Base-by-base conservation (phyloP, 1,140 invertebrate species). In the Drosophila littoralis region DNA sequence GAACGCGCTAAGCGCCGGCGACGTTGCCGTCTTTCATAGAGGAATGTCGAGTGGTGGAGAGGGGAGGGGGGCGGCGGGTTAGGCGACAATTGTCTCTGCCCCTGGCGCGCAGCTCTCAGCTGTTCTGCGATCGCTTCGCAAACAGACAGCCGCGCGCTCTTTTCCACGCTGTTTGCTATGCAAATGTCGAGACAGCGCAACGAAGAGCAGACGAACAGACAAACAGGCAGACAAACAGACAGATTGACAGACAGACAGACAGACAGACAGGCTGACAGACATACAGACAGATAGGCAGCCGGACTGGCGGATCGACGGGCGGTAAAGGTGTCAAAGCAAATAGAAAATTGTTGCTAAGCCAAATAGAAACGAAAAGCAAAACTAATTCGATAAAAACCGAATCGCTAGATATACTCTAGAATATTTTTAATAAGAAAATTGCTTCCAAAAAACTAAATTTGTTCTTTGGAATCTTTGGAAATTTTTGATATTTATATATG, bases 1-100 rank as follows among this genome's bases (percentile, higher is more conserved):
- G 84, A 88, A 83, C 84, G 89, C 77, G 83, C 77, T 88, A 88
- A 88, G 84, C 84, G 75, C 74, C 69, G 68, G 73, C 73, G 28
- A 71, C 52, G 71, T 10, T 33, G 59, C 28, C 38, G 60, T 36
- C 13, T 5, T 12, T 22, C 54, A 28, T 28, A 17, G 7, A 35
- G 32, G 42, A 28, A n/a, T 28, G 7, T 13, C 15, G 52, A 40
- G 33, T 52, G 69, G 35, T 13, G 69, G 42, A 52, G 40, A 12
- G 12, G 46, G 28, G 13, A 43, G 45, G n/a, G 55, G 28, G 32
- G 13, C 6, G 22, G 42, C 2, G 40, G 33, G 42, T n/a, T 7
- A 32, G 32, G 17, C 48, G 38, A 12, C 51, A 38, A 45, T 22
- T 57, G 42, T 46, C 40, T 28, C 32, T 45, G 54, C 42, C 43